These are phyloP conservation scores for Microcebus lehilahytsara DNA, from an alignment of 2,113 vertebrate species.

Conservation along the genomic window DNA sequence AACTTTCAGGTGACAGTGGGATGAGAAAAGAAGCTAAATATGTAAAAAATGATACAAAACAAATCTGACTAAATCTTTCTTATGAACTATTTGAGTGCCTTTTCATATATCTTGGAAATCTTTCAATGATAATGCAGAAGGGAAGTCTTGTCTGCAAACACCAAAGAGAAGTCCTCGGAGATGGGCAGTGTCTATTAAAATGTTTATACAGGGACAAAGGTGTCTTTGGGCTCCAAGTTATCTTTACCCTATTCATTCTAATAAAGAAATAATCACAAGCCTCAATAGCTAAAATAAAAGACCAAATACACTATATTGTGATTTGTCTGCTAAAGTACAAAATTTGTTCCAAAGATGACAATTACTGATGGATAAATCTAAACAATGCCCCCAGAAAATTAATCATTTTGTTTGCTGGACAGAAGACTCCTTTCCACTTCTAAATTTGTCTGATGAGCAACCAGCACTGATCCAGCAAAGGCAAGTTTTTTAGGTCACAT, in stretches of 20 bases:
- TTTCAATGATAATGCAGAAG: not conserved
- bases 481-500: not conserved
- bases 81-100: not conserved
- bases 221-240: not conserved
- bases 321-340: not conserved
- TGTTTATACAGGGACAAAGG: not conserved
- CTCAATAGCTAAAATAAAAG: constrained; percentile 19
- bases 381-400: not conserved
- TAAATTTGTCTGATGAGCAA: not conserved
- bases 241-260: not conserved
- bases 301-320: not conserved
- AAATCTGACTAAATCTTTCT: not conserved
- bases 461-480: not conserved
- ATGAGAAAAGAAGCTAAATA: not conserved
- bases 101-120: not conserved
- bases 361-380: not conserved
- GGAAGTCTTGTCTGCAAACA: constrained; percentile 13
- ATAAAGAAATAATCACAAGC: constrained; percentile 13
- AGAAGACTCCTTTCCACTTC: not conserved
- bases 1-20: not conserved
- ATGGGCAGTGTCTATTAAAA: not conserved
- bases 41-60: not conserved
- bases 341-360: not conserved
- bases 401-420: not conserved
- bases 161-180: not conserved